Base-by-base conservation (phyloP, 1,140 invertebrate genomes). In the Prorops nasuta region DNA sequence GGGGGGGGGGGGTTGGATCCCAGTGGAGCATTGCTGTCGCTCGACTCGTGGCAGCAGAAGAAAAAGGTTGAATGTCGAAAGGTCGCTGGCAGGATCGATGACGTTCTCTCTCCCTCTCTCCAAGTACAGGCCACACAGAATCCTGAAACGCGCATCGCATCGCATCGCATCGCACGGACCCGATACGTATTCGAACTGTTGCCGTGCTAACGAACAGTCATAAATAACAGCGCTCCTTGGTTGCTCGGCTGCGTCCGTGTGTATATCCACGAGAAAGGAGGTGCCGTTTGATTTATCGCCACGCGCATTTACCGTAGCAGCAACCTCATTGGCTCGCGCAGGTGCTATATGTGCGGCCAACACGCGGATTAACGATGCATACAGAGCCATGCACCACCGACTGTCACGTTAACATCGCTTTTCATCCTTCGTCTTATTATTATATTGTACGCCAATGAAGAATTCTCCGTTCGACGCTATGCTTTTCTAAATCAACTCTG, bases 281-380 rank as follows among this genome's bases (percentile, higher is more conserved):
- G 60, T 53, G 59, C 47, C 51, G 48, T 40, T 57, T 71, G 69
- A 71, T 71, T 70, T 70, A 71, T 70, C 56, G 44, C 53, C 39
- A 21, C 38, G 46, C 28, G 31, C 12, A 28, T 28, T 28, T 28
- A 28, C 12, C 12, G 12, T 28, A 6, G 12, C 12, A 28, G 24
- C 24, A 12, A 12, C 24, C 24, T 7, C 53, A 17, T 21, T 36
- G 31, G 36, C 18, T 49, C 49, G 36, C 20, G 53, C 66, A 67
- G 65, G 68, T 69, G 67, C 61, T 66, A 51, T 53, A 51, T 49
- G 41, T 28, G 6, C 12, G 24, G 24, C 24, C 24, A 6, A 28
- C 24, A 28, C 24, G 6, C 24, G 24, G 24, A 28, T 28, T 6
- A 28, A 28, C 12, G 12, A 12, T n/a, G n/a, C n/a, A n/a, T n/a